These are phyloP conservation scores for Philopedon plagiatum DNA, from an alignment of 2,888 invertebrate species.

Conservation along the genomic window DNA sequence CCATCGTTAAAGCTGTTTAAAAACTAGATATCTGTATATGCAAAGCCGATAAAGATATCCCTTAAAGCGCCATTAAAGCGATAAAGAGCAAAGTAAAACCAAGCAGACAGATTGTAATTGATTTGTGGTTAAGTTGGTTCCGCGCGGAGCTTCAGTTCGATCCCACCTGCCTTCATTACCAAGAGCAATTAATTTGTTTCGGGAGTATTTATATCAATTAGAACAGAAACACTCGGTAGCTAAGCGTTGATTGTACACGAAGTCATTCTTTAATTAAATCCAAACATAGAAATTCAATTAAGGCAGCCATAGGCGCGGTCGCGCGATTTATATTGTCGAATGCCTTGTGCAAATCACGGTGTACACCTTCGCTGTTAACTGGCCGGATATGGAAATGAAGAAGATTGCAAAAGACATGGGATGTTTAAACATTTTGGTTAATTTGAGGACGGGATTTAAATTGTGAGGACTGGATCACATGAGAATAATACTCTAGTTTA, in stretches of 20 bases:
- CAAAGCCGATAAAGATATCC: too few relatives aligned
- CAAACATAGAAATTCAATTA: slow-evolving; percentile 46
- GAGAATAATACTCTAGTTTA: too few relatives aligned
- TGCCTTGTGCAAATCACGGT: slow-evolving; percentile 35
- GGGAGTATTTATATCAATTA: slow-evolving; percentile 58
- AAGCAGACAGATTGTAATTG: neutral
- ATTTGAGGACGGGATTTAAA: too few relatives aligned
- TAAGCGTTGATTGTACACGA: neutral
- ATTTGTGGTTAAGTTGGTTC: neutral
- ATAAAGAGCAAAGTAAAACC: neutral
- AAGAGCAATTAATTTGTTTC: slow-evolving; percentile 56
- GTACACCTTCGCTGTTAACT: slow-evolving; percentile 9
- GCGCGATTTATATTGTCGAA: slow-evolving; percentile 7
- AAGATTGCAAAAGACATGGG: neutral
- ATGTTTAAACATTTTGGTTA: neutral
- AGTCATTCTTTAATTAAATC: slow-evolving; percentile 5
- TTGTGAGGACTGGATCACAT: too few relatives aligned
- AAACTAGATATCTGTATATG: too few relatives aligned
- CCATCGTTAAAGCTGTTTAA: too few relatives aligned
- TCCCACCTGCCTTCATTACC: slow-evolving; percentile 53
- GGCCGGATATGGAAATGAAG: neutral
- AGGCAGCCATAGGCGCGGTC: slow-evolving; percentile 27
- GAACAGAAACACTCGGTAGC: slow-evolving; percentile 49
- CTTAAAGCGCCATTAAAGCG: too few relatives aligned
- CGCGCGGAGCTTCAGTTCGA: slow-evolving; percentile 10